Evolutionary conservation across 2,888 invertebrate genomes (phyloP).

Genomic region (Orthonevra nobilis): DNA sequence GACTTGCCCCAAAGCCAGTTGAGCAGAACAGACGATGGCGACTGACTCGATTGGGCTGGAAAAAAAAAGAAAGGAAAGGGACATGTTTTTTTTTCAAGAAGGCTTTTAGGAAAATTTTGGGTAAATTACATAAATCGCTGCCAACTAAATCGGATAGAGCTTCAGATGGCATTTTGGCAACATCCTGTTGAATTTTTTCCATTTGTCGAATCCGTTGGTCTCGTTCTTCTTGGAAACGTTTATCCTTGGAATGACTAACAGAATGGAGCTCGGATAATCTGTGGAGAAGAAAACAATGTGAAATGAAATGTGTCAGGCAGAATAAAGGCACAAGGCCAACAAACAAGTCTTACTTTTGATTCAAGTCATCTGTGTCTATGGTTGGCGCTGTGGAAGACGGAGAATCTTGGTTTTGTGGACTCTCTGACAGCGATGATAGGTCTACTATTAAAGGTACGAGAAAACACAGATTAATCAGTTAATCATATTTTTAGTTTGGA

Average conservation of each 20-base stretch:
- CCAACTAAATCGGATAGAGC: conserved; percentile 87
- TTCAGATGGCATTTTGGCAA: conserved; percentile 86
- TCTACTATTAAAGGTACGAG: conserved; percentile 40
- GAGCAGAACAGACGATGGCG: conserved; percentile 88
- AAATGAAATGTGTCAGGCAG: no score
- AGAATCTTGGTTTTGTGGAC: conserved; percentile 61
- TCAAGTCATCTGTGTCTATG: conserved; percentile 73
- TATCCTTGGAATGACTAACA: conserved; percentile 88
- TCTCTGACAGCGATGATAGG: conserved; percentile 65
- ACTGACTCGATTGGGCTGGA: conserved; percentile 88
- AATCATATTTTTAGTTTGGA: no score
- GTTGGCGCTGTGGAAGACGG: conserved; percentile 56
- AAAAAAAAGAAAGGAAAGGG: not conserved
- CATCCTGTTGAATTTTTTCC: conserved; percentile 87
- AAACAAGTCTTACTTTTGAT: conserved; percentile 76
- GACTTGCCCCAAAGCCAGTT: conserved; percentile 91
- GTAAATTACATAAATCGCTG: conserved; percentile 85
- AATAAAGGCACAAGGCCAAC: no score
- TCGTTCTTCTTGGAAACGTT: conserved; percentile 87
- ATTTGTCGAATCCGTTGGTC: conserved; percentile 88
- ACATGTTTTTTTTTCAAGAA: not conserved
- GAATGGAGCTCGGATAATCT: conserved; percentile 86
- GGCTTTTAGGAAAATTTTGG: not conserved
- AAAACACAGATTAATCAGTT: not conserved
- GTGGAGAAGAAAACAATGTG: conserved; percentile 3